These are phyloP conservation scores for Chrysotoxum bicinctum DNA, from an alignment of 2,888 invertebrate species.

Conservation along the genomic window DNA sequence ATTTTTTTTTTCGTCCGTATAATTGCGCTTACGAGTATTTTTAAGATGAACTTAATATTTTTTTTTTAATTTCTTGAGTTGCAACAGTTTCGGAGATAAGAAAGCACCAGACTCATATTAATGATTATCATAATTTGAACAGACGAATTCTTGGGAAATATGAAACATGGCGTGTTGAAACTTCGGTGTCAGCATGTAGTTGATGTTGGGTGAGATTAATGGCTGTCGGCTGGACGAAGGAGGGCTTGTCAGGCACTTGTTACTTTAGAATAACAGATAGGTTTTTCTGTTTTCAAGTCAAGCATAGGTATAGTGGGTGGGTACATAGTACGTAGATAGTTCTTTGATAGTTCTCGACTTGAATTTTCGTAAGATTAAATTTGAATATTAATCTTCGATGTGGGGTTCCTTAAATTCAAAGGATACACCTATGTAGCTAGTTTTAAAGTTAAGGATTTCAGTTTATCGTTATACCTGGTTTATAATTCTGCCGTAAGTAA, in stretches of 20 bases:
- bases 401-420: too few relatives aligned
- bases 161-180: conserved; percentile 10
- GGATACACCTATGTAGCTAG: too few relatives aligned
- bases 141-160: conserved; percentile 4
- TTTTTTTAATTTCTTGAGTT: not conserved
- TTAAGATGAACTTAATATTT: conserved; percentile 7
- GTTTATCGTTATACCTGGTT: too few relatives aligned
- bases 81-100: conserved; percentile 15
- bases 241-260: not conserved
- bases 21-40: conserved; percentile 46
- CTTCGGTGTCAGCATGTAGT: not conserved
- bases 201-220: conserved; percentile 2
- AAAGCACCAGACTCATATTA: not conserved
- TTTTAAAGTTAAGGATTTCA: too few relatives aligned
- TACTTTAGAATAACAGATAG: not conserved
- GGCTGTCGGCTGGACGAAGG: not conserved
- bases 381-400: too few relatives aligned
- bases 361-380: too few relatives aligned
- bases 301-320: too few relatives aligned
- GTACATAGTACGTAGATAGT: too few relatives aligned
- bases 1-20: not conserved
- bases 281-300: not conserved
- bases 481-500: too few relatives aligned
- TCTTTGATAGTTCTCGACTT: too few relatives aligned
- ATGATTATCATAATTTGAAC: not conserved